A percentile compares a stretch with the other conserved stretches of the same genome.
phyloP scores from a whole-genome alignment of 1,140 invertebrate species.

The Metaphire vulgaris region DNA sequence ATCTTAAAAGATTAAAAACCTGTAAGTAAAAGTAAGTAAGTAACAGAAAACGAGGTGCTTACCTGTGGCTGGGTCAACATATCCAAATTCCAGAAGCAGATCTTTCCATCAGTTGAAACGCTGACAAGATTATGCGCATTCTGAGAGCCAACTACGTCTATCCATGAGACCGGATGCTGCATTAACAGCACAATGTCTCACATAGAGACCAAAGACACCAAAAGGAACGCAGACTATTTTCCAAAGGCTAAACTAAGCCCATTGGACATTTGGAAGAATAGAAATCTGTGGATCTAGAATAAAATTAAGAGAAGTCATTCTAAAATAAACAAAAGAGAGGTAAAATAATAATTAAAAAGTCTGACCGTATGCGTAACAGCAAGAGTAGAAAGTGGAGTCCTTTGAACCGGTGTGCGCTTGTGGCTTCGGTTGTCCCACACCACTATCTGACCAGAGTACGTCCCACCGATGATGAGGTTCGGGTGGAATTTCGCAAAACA shows the following conservation, averaged over 20 bases:
- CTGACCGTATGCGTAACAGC: slow-evolving; percentile 75
- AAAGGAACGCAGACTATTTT: no score
- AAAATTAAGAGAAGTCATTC: no score
- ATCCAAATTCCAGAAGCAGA: slow-evolving; percentile 97
- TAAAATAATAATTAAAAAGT: no score
- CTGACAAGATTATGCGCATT: slow-evolving; percentile 98
- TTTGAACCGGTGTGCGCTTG: slow-evolving; percentile 91
- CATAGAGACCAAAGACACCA: no score
- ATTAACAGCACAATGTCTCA: no score
- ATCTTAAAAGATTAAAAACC: background rate
- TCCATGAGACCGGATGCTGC: slow-evolving; percentile 88
- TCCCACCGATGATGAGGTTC: slow-evolving; percentile 92
- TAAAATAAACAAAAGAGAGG: background rate
- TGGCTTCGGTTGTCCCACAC: slow-evolving; percentile 97
- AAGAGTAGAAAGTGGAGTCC: slow-evolving; percentile 83
- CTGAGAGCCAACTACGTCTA: slow-evolving; percentile 93
- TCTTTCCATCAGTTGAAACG: slow-evolving; percentile 91
- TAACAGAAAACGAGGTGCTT: slow-evolving; percentile 21
- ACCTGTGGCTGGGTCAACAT: slow-evolving; percentile 91
- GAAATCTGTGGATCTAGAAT: no score
- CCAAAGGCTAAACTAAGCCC: no score
- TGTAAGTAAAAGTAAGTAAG: no score
- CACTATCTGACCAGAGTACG: slow-evolving; percentile 97
- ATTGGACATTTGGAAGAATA: no score
- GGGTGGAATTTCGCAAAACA: slow-evolving; percentile 97